These are phyloP conservation scores for Calliopum simillimum DNA, from an alignment of 2,888 invertebrate genomes.

Conservation along the genomic window DNA sequence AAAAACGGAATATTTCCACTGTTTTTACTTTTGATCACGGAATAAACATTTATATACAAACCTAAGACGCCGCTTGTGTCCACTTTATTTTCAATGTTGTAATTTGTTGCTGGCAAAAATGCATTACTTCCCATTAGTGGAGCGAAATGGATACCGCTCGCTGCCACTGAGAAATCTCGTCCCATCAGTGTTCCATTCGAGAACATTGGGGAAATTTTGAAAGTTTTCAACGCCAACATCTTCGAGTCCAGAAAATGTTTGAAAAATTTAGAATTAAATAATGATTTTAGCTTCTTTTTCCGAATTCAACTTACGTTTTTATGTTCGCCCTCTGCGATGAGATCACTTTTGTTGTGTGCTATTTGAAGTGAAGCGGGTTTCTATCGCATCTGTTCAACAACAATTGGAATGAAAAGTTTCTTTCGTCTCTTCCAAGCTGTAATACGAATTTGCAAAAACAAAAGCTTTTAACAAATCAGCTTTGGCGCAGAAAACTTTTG, in stretches of 20 bases:
- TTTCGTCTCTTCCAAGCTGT: neutral
- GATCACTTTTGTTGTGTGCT: constrained; percentile 12
- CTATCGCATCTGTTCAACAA: constrained; percentile 9
- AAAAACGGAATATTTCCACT: too few relatives aligned
- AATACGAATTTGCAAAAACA: neutral
- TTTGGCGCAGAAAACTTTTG: neutral
- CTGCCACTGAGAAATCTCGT: neutral
- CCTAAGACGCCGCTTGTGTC: neutral
- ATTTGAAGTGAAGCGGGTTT: neutral
- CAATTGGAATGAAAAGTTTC: neutral
- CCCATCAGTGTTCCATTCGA: constrained; percentile 19
- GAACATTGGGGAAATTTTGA: constrained; percentile 26
- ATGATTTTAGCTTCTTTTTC: constrained; percentile 10
- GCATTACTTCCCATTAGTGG: neutral
- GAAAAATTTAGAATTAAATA: neutral
- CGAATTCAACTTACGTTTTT: constrained; percentile 4
- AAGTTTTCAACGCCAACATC: constrained; percentile 37
- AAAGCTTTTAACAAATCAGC: constrained; percentile 1
- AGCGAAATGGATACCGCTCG: neutral
- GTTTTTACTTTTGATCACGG: too few relatives aligned
- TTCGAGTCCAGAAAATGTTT: neutral
- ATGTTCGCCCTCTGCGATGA: constrained; percentile 23
- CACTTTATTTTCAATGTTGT: too few relatives aligned
- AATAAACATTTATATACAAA: too few relatives aligned
- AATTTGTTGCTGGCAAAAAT: too few relatives aligned